Evolutionary conservation across 1,140 invertebrate species (phyloP), one percentile per base, ranked within the genome.

Genomic region (Zeugodacus cucurbitae): DNA sequence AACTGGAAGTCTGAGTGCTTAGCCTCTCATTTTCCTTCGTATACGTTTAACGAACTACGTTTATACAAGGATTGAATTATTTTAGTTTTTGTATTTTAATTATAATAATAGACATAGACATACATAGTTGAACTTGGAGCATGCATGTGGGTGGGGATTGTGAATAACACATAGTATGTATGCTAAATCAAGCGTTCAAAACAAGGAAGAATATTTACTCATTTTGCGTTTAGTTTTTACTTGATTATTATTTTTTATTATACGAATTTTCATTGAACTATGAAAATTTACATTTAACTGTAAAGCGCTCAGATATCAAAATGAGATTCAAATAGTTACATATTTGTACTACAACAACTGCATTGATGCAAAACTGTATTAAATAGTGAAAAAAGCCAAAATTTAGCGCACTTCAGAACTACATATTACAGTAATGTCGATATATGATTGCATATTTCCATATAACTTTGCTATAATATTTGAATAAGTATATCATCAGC

Each of bases 1-100:
- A 93, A 92, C 89, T 93, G 90, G 93, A 93, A 93, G 93, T 93
- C 91, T 93, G 93, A 93, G 92, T 93, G 91, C 92, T 93, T 88
- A 87, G 70, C 67, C 57, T 85, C 67, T 86, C 3, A 74, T 54
- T 86, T 59, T 59, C 41, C 54, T 86, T 57, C 54, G 29, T 58
- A 8, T 58, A 22, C 34, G 67, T 74, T 74, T n/a, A 74, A 41
- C 74, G 11, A 44, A 22, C 41, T 41, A 48, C 8, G 14, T 82
- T 82, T n/a, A 10, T 82, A 82, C 74, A 48, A 22, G 74, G n/a
- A 82, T 48, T 48, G 2, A 10, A 82, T 48, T 82, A 82, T 82
- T 82, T 82, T 41, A 48, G 37, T 82, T 48, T 62, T 82, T 34
- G 22, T 82, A 48, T 26, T 82, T 82, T 82, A 82, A 82, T 41